Conservation (phyloP, 2,888 invertebrate species). For the Neuroscelio doddi region DNA sequence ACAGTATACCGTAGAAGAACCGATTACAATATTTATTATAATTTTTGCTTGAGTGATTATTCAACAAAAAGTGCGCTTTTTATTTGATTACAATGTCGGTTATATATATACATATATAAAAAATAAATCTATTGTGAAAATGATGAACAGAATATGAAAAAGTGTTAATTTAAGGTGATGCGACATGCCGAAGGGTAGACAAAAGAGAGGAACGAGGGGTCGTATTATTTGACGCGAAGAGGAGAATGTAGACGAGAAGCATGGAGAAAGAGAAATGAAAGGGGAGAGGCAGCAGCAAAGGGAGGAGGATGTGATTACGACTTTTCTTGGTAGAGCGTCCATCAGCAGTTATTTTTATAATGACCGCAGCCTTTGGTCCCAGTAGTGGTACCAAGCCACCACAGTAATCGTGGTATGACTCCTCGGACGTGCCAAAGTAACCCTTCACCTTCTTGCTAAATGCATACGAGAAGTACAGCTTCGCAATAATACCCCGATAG, state of each 20-base stretch:
- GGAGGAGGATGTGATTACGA: constrained; percentile 70
- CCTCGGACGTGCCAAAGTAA: constrained; percentile 58
- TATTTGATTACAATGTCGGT: too few species aligned
- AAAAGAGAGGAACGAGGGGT: constrained; percentile 6
- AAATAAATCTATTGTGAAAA: too few species aligned
- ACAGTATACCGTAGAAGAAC: too few species aligned
- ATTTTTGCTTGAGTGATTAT: too few species aligned
- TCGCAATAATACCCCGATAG: constrained; percentile 17
- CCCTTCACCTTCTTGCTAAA: constrained; percentile 50
- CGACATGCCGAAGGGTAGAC: constrained; percentile 4
- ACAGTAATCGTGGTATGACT: constrained; percentile 58
- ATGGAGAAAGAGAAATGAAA: constrained; percentile 31
- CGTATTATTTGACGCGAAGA: constrained; percentile 2
- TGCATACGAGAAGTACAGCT: constrained; percentile 23
- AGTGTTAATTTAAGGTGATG: constrained; percentile 9
- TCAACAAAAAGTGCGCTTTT: too few species aligned
- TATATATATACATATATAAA: too few species aligned
- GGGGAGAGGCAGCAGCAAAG: constrained; percentile 39
- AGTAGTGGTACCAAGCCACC: constrained; percentile 44
- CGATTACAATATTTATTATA: too few species aligned
- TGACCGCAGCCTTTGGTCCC: constrained; percentile 59
- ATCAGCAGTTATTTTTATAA: constrained; percentile 72
- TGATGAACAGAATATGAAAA: constrained; percentile 12
- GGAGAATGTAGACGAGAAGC: constrained; percentile 14
- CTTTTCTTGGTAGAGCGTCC: constrained; percentile 72